Conservation (phyloP, 2,797 vertebrate genomes). For the Sibirionetta formosa region DNA sequence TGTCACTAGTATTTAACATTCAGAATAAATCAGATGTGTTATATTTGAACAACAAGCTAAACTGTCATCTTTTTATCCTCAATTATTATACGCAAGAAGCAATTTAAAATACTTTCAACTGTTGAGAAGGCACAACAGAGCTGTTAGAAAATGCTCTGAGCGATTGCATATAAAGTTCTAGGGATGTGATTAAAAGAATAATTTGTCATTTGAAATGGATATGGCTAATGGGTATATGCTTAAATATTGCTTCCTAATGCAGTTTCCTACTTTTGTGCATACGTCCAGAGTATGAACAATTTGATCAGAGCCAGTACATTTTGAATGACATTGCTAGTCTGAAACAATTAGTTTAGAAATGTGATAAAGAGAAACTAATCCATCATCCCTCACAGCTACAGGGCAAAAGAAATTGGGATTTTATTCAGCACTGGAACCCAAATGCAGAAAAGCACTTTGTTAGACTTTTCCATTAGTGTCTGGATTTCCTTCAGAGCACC, state of each 20-base stretch:
- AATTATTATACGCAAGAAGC: conserved; percentile 58
- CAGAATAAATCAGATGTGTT: conserved; percentile 29
- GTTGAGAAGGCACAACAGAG: conserved; percentile 45
- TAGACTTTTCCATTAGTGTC: not conserved
- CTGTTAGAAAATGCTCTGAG: conserved; percentile 61
- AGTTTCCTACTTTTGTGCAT: conserved; percentile 36
- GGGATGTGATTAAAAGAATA: conserved; percentile 72
- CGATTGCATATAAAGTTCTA: conserved; percentile 66
- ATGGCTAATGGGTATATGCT: conserved; percentile 63
- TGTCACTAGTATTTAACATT: conserved; percentile 15
- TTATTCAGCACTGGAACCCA: not conserved
- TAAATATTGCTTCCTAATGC: conserved; percentile 63
- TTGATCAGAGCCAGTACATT: conserved; percentile 6
- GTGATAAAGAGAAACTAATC: conserved; percentile 13
- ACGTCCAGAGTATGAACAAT: conserved; percentile 9
- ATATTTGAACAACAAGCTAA: conserved; percentile 30
- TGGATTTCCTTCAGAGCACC: not conserved
- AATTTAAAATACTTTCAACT: conserved; percentile 61
- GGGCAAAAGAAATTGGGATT: conserved; percentile 8
- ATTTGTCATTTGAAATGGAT: conserved; percentile 73
- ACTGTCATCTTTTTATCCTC: conserved; percentile 35
- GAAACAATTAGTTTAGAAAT: conserved; percentile 52
- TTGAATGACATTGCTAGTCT: conserved; percentile 11
- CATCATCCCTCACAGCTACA: not conserved
- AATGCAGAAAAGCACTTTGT: not conserved